phyloP scores from a whole-genome alignment of 1,140 invertebrate species.

The Eriocheir sinensis region DNA sequence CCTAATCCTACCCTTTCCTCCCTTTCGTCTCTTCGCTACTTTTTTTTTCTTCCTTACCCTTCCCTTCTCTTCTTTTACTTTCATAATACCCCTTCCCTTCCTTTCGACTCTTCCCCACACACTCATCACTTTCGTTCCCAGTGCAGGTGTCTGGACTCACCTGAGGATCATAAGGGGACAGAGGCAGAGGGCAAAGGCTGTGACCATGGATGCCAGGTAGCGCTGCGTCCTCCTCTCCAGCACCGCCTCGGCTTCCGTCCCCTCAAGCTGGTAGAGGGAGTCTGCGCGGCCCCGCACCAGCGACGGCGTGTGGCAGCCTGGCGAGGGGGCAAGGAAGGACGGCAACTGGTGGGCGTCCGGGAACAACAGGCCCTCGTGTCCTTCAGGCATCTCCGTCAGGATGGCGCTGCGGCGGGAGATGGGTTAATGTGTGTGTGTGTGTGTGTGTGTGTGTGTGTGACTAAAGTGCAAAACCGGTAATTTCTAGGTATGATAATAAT shows the following conservation, averaged over 20 bases:
- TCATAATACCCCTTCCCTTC: not conserved
- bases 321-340: constrained; percentile 63
- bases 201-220: constrained; percentile 87
- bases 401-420: constrained; percentile 12
- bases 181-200: constrained; percentile 86
- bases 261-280: constrained; percentile 82
- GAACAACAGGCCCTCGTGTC: constrained; percentile 20
- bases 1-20: not conserved
- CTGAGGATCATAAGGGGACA: constrained; percentile 87
- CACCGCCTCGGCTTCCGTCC: constrained; percentile 85
- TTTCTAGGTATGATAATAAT: no score
- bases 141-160: constrained; percentile 80
- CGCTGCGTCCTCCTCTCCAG: constrained; percentile 86
- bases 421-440: not conserved
- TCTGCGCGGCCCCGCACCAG: constrained; percentile 54
- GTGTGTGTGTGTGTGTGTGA: no score
- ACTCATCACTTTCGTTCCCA: not conserved
- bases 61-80: not conserved
- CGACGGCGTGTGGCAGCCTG: constrained; percentile 50
- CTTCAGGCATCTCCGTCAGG: constrained; percentile 56
- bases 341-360: constrained; percentile 63
- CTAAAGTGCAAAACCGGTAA: no score
- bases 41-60: no score
- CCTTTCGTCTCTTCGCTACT: not conserved
- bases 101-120: not conserved